A percentile compares a stretch with the other conserved stretches of the same genome.
Conservation (phyloP, 1,140 invertebrate genomes). For the Monochamus saltuarius region DNA sequence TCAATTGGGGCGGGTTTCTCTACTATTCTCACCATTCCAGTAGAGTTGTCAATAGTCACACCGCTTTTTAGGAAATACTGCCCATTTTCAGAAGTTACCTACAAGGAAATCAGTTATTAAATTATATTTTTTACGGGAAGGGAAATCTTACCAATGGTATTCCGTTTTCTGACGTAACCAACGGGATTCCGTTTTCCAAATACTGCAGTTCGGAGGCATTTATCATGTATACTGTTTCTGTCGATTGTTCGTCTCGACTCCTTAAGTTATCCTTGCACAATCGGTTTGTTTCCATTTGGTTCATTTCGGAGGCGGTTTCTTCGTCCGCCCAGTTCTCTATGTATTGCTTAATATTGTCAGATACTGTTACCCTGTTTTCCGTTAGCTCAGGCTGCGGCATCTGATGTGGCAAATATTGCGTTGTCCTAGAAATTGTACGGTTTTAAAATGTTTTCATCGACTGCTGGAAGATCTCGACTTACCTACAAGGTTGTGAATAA, state of each 20-base stretch:
- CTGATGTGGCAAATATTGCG: slow-evolving; percentile 20
- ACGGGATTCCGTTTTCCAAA: slow-evolving; percentile 34
- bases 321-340: slow-evolving; percentile 47
- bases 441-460: neutral
- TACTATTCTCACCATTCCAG: slow-evolving; percentile 30
- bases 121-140: neutral
- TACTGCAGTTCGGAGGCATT: slow-evolving; percentile 38
- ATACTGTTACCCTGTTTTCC: slow-evolving; percentile 28
- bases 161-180: slow-evolving; percentile 38
- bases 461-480: slow-evolving; percentile 3
- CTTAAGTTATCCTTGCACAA: slow-evolving; percentile 30
- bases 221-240: slow-evolving; percentile 39
- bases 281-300: slow-evolving; percentile 11
- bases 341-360: slow-evolving; percentile 41
- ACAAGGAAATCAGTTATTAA: slow-evolving; percentile 1
- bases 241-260: slow-evolving; percentile 29
- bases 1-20: slow-evolving; percentile 17
- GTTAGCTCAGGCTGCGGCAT: slow-evolving; percentile 29
- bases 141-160: slow-evolving; percentile 14
- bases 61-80: slow-evolving; percentile 38
- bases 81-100: slow-evolving; percentile 27
- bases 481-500: slow-evolving; percentile 32
- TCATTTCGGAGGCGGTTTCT: slow-evolving; percentile 32
- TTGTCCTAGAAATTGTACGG: slow-evolving; percentile 15
- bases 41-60: slow-evolving; percentile 27